Conservation (phyloP, 2,888 invertebrate genomes). For the Odontomyia ornata region DNA sequence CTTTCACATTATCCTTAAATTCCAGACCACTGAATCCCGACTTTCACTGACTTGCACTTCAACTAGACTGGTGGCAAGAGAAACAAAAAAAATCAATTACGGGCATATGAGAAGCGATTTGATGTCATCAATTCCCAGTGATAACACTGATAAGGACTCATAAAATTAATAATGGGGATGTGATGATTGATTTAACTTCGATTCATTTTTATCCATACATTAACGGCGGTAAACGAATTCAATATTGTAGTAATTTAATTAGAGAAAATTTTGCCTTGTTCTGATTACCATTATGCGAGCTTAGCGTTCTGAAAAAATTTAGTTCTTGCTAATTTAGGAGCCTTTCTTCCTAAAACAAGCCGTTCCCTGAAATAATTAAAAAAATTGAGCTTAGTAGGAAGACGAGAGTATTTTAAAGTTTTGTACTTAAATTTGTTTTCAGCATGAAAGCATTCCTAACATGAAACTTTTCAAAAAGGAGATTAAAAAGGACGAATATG, state of each 20-base stretch:
- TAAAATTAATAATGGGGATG: constrained; percentile 6
- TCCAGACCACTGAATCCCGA: neutral
- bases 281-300: neutral
- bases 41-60: neutral
- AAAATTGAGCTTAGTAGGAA: too few relatives aligned
- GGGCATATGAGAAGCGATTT: neutral
- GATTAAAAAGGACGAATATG: too few relatives aligned
- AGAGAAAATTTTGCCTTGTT: neutral
- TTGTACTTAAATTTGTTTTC: too few relatives aligned
- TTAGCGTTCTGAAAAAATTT: too few relatives aligned
- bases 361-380: too few relatives aligned
- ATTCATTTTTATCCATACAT: neutral
- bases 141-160: constrained; percentile 9
- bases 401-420: too few relatives aligned
- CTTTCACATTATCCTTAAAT: constrained; percentile 11
- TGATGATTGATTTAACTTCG: constrained; percentile 18
- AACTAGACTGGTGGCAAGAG: neutral
- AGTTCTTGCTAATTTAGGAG: too few relatives aligned
- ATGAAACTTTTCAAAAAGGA: too few relatives aligned
- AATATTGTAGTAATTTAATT: constrained; percentile 6
- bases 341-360: too few relatives aligned
- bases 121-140: constrained; percentile 8
- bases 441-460: too few relatives aligned
- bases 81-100: too few relatives aligned
- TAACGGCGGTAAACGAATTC: neutral